These are phyloP conservation scores for Takifugu ocellatus DNA, from an alignment of 2,797 vertebrate genomes.

Conservation along the genomic window DNA sequence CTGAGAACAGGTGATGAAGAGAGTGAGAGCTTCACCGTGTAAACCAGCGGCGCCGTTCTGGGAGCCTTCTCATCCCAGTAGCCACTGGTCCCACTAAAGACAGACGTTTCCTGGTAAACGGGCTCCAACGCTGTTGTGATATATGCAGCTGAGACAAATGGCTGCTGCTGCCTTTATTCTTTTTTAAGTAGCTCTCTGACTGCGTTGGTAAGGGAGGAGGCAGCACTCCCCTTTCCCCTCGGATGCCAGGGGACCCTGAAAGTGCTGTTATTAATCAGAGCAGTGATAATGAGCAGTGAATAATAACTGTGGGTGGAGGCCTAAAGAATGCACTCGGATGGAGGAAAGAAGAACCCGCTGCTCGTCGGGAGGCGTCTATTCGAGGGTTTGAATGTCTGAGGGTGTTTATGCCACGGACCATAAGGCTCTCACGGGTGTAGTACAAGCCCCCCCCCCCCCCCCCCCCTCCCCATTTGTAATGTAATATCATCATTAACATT, in stretches of 20 bases:
- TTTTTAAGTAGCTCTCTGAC: conserved; percentile 62
- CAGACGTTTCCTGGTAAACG: too few species aligned
- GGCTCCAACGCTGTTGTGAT: not conserved
- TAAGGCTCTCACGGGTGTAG: conserved; percentile 48
- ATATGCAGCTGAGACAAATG: conserved; percentile 59
- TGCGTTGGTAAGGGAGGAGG: conserved; percentile 63
- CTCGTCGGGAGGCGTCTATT: conserved; percentile 63
- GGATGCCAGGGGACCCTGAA: conserved; percentile 72
- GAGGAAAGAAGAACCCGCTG: conserved; percentile 15
- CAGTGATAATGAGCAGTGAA: conserved; percentile 78
- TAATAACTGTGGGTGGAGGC: conserved; percentile 65
- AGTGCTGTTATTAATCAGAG: conserved; percentile 80
- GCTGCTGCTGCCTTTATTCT: conserved; percentile 57
- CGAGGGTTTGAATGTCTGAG: conserved; percentile 68
- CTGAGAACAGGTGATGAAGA: too few species aligned
- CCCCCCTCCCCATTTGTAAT: conserved; percentile 17
- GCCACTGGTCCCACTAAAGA: too few species aligned
- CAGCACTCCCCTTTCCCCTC: conserved; percentile 41
- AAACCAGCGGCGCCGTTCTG: too few species aligned
- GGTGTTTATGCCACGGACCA: conserved; percentile 69
- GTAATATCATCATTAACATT: conserved; percentile 34
- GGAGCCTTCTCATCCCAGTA: too few species aligned
- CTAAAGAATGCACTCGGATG: conserved; percentile 51
- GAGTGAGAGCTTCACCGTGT: too few species aligned
- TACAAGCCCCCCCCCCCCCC: conserved; percentile 48